Evolutionary conservation across 1,140 invertebrate species (phyloP).

Genomic region (Idris sp.): DNA sequence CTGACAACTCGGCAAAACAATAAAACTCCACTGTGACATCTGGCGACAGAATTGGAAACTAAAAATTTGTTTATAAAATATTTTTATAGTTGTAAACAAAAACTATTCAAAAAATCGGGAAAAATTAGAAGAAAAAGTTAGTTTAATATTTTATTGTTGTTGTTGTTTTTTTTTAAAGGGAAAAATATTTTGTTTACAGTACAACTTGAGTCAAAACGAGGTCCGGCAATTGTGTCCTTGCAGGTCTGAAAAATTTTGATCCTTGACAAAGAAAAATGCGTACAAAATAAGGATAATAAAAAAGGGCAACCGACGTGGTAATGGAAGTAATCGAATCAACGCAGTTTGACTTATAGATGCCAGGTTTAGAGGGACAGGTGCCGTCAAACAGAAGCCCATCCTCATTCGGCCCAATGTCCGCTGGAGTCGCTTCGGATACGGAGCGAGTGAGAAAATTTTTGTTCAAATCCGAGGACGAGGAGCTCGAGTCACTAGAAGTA

Average conservation of each 20-base stretch:
- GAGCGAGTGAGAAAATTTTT: conserved; percentile 89
- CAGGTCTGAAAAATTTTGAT: conserved; percentile 3
- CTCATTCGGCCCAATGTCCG: conserved; percentile 82
- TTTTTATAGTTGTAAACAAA: too few relatives aligned
- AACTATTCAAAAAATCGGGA: too few relatives aligned
- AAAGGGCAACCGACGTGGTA: conserved; percentile 29
- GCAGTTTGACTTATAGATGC: conserved; percentile 52
- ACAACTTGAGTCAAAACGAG: conserved; percentile 25
- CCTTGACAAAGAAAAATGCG: neutral
- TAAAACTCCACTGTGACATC: too few relatives aligned
- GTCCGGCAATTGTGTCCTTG: conserved; percentile 13
- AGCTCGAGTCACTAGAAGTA: conserved; percentile 84
- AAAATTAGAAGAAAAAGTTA: too few relatives aligned
- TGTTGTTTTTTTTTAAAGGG: too few relatives aligned
- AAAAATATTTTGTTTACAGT: too few relatives aligned
- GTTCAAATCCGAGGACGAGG: conserved; percentile 82
- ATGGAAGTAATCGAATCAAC: conserved; percentile 26
- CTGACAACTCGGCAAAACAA: too few relatives aligned
- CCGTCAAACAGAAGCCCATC: conserved; percentile 61
- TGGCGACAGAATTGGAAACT: too few relatives aligned
- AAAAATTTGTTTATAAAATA: too few relatives aligned
- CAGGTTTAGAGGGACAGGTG: conserved; percentile 57
- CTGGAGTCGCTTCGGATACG: conserved; percentile 82
- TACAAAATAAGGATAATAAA: conserved; percentile 26
- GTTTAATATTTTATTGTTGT: too few relatives aligned